Evolutionary conservation across 2,797 vertebrate genomes (phyloP).

Genomic region (Sebastes taczanowskii): DNA sequence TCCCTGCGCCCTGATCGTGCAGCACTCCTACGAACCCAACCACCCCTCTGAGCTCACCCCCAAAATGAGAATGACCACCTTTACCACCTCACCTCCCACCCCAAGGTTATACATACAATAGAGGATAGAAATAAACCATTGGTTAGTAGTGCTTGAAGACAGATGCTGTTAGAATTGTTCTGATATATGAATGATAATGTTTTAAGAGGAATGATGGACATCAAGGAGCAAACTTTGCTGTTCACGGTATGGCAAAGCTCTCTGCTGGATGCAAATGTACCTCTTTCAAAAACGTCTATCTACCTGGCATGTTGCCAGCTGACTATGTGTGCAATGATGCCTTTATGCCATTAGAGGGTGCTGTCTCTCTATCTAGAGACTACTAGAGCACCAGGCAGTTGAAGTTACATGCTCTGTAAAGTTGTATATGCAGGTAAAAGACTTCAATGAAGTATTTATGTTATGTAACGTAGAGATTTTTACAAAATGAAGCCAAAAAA

Average conservation of each 20-base stretch:
- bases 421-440: conserved; percentile 3
- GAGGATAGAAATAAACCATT: conserved; percentile 52
- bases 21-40: conserved; percentile 77
- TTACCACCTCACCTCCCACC: conserved; percentile 79
- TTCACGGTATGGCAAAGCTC: conserved; percentile 8
- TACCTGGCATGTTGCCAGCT: conserved; percentile 50
- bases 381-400: conserved; percentile 4
- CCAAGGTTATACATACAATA: conserved; percentile 83
- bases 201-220: conserved; percentile 1
- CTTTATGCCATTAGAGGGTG: conserved; percentile 61
- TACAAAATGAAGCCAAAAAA: conserved; percentile 24
- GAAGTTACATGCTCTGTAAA: conserved; percentile 11
- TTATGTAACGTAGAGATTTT: conserved; percentile 19
- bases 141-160: conserved; percentile 54
- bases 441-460: conserved; percentile 28
- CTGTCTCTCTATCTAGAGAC: conserved; percentile 41
- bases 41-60: conserved; percentile 75
- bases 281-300: conserved; percentile 24
- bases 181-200: conserved; percentile 8
- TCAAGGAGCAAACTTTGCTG: conserved; percentile 1
- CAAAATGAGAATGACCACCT: conserved; percentile 83
- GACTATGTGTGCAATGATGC: conserved; percentile 43
- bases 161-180: conserved; percentile 12
- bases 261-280: conserved; percentile 32
- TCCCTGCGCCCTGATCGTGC: conserved; percentile 79